Conservation (phyloP, 1,140 invertebrate species). For the Heterodera carotae region DNA sequence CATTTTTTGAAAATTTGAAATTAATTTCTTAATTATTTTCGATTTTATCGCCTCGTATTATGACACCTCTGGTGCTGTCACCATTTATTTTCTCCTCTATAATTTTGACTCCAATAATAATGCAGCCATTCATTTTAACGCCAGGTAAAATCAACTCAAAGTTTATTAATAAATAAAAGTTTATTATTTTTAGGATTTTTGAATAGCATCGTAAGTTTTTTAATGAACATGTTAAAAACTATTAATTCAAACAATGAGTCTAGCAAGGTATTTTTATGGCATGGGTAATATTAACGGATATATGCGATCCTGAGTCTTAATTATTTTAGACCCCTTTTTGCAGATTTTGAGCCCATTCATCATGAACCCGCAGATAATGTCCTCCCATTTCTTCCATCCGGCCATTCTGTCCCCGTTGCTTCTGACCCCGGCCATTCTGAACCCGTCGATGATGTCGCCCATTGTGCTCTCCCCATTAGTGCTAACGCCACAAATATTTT, state of each 20-base stretch:
- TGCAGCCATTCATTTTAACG: slow-evolving; percentile 43
- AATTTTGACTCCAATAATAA: slow-evolving; percentile 37
- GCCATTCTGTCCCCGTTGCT: slow-evolving; percentile 39
- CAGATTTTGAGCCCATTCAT: slow-evolving; percentile 52
- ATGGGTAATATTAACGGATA: too few species aligned
- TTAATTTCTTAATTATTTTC: slow-evolving; percentile 1
- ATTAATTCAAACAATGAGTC: too few species aligned
- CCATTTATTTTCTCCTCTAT: slow-evolving; percentile 53
- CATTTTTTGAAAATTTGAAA: too few species aligned
- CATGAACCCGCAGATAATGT: slow-evolving; percentile 46
- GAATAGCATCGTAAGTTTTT: slow-evolving; percentile 14
- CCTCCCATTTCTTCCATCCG: slow-evolving; percentile 35
- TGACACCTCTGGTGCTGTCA: slow-evolving; percentile 51
- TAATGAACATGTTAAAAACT: slow-evolving; percentile 4
- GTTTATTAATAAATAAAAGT: not conserved
- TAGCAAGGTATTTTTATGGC: too few species aligned
- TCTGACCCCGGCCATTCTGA: slow-evolving; percentile 42
- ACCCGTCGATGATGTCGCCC: slow-evolving; percentile 46
- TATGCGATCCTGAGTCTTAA: too few species aligned
- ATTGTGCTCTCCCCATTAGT: slow-evolving; percentile 42
- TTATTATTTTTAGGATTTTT: slow-evolving; percentile 3
- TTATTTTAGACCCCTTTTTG: slow-evolving; percentile 3
- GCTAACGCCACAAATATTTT: slow-evolving; percentile 42
- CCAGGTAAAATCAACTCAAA: slow-evolving; percentile 32
- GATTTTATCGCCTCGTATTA: slow-evolving; percentile 45